These are phyloP conservation scores for Frankliniella fusca DNA, from an alignment of 2,888 invertebrate species.

Conservation along the genomic window DNA sequence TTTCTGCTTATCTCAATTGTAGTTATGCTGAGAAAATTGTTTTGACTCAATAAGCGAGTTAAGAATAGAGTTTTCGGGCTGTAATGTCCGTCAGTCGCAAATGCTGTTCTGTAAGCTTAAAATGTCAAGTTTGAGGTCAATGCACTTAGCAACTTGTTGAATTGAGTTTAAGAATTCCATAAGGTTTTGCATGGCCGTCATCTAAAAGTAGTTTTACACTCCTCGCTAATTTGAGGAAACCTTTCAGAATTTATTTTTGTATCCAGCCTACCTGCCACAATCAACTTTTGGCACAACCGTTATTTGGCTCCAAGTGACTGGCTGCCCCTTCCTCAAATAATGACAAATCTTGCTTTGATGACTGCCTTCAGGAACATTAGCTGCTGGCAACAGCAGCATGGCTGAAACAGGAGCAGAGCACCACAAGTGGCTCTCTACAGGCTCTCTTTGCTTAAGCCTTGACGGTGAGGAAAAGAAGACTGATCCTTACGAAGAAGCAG, in stretches of 20 bases:
- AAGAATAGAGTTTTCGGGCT: not conserved
- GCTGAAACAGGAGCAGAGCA: not conserved
- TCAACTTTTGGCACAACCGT: not conserved
- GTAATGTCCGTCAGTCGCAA: not conserved
- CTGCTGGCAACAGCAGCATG: slow-evolving; percentile 8
- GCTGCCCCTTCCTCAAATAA: not conserved
- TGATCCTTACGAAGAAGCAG: not conserved
- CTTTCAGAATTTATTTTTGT: not conserved
- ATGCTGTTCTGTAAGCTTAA: not conserved
- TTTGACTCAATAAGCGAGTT: not conserved
- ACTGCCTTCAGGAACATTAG: not conserved
- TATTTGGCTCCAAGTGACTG: not conserved
- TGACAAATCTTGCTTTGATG: not conserved
- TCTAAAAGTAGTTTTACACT: not conserved
- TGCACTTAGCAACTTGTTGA: slow-evolving; percentile 9
- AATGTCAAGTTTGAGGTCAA: not conserved
- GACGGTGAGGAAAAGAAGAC: slow-evolving; percentile 28
- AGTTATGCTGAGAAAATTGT: not conserved
- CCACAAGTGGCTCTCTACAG: slow-evolving; percentile 38
- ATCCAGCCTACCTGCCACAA: not conserved
- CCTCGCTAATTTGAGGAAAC: not conserved
- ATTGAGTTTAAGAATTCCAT: not conserved
- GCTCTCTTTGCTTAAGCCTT: slow-evolving; percentile 36
- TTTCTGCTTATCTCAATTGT: not conserved
- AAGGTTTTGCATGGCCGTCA: not conserved